These are phyloP conservation scores for Leptopterna dolabrata DNA, from an alignment of 2,888 invertebrate genomes.

Conservation along the genomic window DNA sequence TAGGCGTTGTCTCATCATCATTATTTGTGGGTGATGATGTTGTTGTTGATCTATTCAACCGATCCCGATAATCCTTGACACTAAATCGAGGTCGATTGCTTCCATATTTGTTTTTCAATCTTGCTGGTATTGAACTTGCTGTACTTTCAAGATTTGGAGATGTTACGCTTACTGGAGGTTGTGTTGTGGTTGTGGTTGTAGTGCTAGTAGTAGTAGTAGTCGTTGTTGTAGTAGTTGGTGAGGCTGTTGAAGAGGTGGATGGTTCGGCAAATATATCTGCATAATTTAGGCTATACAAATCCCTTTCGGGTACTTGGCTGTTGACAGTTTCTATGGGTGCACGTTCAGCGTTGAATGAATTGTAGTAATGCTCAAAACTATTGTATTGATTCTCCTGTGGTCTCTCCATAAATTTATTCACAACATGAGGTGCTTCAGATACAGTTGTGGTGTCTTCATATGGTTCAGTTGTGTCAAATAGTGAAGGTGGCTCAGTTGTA, in stretches of 20 bases:
- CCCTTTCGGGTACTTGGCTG: slow-evolving; percentile 24
- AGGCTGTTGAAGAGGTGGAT: slow-evolving; percentile 55
- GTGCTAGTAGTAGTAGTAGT: slow-evolving; percentile 61
- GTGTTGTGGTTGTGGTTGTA: slow-evolving; percentile 45
- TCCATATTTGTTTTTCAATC: slow-evolving; percentile 60
- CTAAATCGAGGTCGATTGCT: slow-evolving; percentile 76
- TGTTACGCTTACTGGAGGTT: slow-evolving; percentile 49
- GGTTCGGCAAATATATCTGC: slow-evolving; percentile 57
- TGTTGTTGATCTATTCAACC: slow-evolving; percentile 63
- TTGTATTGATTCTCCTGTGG: background rate
- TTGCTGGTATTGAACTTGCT: slow-evolving; percentile 45
- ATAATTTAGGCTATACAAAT: slow-evolving; percentile 24
- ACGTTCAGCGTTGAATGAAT: slow-evolving; percentile 5
- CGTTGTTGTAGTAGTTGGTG: slow-evolving; percentile 61
- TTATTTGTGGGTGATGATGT: slow-evolving; percentile 64
- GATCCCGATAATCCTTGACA: slow-evolving; percentile 76
- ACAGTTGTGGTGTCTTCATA: slow-evolving; percentile 44
- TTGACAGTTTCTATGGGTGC: background rate
- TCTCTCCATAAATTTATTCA: background rate
- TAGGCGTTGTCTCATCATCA: slow-evolving; percentile 60
- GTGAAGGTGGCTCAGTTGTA: slow-evolving; percentile 45
- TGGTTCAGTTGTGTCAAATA: slow-evolving; percentile 25
- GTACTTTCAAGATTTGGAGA: slow-evolving; percentile 20
- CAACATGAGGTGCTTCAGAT: slow-evolving; percentile 10
- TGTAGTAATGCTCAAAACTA: slow-evolving; percentile 16